phyloP scores from a whole-genome alignment of 37 sponge, comb jelly and placozoan genomes.

The Chondrosia reniformis region DNA sequence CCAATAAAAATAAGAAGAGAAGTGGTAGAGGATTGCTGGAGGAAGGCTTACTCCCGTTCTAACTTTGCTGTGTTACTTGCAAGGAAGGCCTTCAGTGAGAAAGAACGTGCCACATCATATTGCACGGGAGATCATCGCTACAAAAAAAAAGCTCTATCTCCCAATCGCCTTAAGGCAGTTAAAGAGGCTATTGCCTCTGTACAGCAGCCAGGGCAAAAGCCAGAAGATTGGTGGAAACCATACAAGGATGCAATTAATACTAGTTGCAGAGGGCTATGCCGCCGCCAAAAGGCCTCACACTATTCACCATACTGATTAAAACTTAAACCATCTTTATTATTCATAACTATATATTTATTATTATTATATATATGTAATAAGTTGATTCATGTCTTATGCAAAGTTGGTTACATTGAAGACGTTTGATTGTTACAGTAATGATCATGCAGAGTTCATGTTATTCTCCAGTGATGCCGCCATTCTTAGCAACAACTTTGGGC shows the following conservation, averaged over 20 bases:
- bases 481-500: no score
- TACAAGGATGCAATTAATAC: neutral
- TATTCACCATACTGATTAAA: neutral
- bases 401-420: no score
- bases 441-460: no score
- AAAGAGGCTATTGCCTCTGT: conserved; percentile 11
- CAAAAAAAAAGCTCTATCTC: neutral
- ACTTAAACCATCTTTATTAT: neutral
- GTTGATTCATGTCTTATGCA: no score
- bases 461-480: no score
- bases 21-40: neutral
- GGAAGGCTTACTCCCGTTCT: conserved; percentile 3
- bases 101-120: conserved; percentile 2
- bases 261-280: neutral
- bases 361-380: no score
- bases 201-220: neutral
- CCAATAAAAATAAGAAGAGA: neutral
- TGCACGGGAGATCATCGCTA: neutral
- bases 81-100: conserved; percentile 4
- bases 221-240: neutral
- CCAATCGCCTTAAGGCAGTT: neutral
- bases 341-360: neutral
- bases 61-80: conserved; percentile 2
- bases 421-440: no score
- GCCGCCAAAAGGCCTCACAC: neutral